A percentile compares a stretch with the other conserved stretches of the same genome.
phyloP scores from a whole-genome alignment of 2,888 invertebrate genomes.

The Sarcophaga caerulescens region DNA sequence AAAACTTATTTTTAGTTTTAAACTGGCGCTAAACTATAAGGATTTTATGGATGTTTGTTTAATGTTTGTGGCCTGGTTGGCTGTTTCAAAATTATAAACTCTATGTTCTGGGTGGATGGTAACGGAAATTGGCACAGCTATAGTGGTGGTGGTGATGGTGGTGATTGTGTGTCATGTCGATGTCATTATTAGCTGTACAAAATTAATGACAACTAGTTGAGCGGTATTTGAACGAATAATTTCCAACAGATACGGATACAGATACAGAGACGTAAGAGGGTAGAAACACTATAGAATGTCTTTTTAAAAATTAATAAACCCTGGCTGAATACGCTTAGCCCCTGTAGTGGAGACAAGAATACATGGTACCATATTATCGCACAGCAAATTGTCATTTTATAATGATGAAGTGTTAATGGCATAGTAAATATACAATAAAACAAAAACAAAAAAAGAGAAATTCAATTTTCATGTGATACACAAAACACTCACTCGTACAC shows the following conservation, averaged over 20 bases:
- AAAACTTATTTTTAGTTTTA: too few species aligned
- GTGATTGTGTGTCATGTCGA: slow-evolving; percentile 21
- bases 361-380: slow-evolving; percentile 26
- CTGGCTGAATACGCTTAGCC: neutral
- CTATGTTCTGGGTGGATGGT: neutral
- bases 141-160: neutral
- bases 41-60: neutral
- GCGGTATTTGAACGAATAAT: neutral
- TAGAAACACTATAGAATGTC: neutral
- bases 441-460: neutral
- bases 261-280: neutral
- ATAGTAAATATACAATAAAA: slow-evolving; percentile 54
- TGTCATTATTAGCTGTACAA: slow-evolving; percentile 64
- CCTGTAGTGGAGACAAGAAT: neutral
- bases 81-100: too few species aligned
- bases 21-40: slow-evolving; percentile 32
- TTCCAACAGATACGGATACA: neutral
- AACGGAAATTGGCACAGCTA: neutral
- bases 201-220: slow-evolving; percentile 60
- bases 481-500: neutral
- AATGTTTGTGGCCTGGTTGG: neutral
- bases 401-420: slow-evolving; percentile 62
- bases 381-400: slow-evolving; percentile 59
- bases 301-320: slow-evolving; percentile 45
- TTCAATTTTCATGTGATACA: slow-evolving; percentile 25